A percentile compares a stretch with the other conserved stretches of the same genome.
Conservation (phyloP, 1,140 invertebrate species). For the Tetramorium parvispinum region DNA sequence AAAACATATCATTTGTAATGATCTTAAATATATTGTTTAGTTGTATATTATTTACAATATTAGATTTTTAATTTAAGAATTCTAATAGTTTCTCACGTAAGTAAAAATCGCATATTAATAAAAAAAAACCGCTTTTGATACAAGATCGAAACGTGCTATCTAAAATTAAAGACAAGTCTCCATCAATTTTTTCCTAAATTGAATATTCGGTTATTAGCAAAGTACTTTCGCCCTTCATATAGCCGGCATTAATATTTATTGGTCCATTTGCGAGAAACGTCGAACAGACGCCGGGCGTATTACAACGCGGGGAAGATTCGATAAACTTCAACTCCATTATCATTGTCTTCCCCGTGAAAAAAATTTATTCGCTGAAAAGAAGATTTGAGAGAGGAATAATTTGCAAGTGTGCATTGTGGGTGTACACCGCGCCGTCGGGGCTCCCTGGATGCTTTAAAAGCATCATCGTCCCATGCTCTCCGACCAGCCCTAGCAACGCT, state of each 20-base stretch:
- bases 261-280: constrained; percentile 22
- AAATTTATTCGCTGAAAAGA: constrained; percentile 64
- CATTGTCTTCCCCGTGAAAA: neutral
- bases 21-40: neutral
- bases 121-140: neutral
- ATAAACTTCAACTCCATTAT: constrained; percentile 41
- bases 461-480: constrained; percentile 82
- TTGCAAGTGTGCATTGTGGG: constrained; percentile 59
- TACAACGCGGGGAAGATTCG: constrained; percentile 1
- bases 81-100: neutral
- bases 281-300: neutral
- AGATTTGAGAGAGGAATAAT: constrained; percentile 68
- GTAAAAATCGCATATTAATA: neutral
- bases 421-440: constrained; percentile 74
- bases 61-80: neutral
- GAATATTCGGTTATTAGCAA: constrained; percentile 1
- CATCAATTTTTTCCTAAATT: neutral
- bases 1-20: neutral
- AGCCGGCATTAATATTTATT: constrained; percentile 49
- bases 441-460: constrained; percentile 81
- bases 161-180: neutral
- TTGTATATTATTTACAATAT: neutral
- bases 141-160: neutral
- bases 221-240: neutral
- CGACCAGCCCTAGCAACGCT: constrained; percentile 83